These are phyloP conservation scores for Meles meles DNA, from an alignment of 2,113 vertebrate genomes.

Conservation along the genomic window DNA sequence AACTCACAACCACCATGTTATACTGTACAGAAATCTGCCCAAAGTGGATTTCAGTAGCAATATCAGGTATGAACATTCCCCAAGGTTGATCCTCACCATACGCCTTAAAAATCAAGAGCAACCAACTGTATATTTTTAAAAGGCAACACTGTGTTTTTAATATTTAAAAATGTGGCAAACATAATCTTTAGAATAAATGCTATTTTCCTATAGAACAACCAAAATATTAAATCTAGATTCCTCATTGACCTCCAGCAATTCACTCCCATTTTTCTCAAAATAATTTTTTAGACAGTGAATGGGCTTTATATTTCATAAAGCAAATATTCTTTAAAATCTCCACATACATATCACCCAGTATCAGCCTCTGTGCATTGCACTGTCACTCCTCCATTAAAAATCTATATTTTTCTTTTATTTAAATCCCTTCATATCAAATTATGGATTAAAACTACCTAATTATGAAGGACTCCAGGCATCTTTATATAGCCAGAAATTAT, in stretches of 20 bases:
- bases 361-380: background rate
- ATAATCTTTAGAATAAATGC: background rate
- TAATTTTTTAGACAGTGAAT: background rate
- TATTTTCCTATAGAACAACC: background rate
- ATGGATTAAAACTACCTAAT: background rate
- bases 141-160: background rate
- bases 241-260: background rate
- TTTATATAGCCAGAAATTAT: background rate
- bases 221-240: background rate
- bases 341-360: background rate
- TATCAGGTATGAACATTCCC: background rate
- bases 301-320: background rate
- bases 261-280: background rate
- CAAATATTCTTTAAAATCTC: background rate
- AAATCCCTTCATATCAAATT: background rate
- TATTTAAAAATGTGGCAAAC: background rate
- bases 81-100: background rate
- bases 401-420: background rate
- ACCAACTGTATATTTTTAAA: background rate
- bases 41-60: background rate
- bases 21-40: background rate
- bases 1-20: background rate
- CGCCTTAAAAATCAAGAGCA: background rate
- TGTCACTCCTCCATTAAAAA: background rate
- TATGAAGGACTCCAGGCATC: background rate